These are phyloP conservation scores for Cyrtorhinus lividipennis DNA, from an alignment of 1,140 invertebrate species.

Conservation along the genomic window DNA sequence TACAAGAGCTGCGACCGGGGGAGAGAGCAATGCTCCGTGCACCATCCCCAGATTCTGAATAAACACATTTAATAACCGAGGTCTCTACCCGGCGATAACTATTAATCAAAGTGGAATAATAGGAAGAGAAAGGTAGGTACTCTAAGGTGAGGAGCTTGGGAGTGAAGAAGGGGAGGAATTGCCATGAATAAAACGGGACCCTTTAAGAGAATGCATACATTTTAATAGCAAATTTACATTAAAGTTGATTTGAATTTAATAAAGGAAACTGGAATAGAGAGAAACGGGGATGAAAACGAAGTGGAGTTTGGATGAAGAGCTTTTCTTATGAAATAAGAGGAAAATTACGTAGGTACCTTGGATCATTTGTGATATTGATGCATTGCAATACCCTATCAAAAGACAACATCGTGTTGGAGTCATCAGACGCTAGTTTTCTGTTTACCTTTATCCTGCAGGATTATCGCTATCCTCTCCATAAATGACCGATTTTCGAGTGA, in stretches of 20 bases:
- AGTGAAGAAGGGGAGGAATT: no score
- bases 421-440: no score
- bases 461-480: no score
- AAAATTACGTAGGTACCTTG: no score
- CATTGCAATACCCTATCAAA: no score
- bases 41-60: neutral
- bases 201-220: neutral
- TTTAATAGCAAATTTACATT: constrained; percentile 2
- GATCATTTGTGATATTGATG: neutral
- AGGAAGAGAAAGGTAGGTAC: neutral
- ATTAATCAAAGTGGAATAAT: constrained; percentile 5
- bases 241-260: neutral
- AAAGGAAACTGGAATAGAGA: neutral
- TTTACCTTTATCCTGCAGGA: no score
- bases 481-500: no score
- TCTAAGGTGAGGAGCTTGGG: neutral
- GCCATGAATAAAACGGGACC: neutral
- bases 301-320: neutral
- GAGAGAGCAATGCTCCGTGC: no score
- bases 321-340: neutral
- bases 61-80: constrained; percentile 3
- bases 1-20: neutral
- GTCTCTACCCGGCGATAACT: neutral
- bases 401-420: no score
- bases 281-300: neutral